Base-by-base conservation (phyloP, 1,140 invertebrate genomes). In the Chironomus striatipennis region DNA sequence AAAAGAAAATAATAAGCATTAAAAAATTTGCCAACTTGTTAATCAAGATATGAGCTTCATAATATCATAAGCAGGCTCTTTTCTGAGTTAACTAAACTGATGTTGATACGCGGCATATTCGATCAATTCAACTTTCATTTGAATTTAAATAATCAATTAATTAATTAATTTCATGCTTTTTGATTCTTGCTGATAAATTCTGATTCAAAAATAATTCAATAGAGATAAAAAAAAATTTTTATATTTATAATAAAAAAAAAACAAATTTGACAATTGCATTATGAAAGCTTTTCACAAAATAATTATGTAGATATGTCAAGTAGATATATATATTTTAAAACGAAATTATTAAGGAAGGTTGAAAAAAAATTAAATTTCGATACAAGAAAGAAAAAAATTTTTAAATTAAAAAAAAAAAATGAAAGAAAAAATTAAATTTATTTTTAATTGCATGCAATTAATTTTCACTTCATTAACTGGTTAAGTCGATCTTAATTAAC, bases 221-320 rank as follows among this genome's bases (percentile, higher is more conserved):
- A 34, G 24, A 34, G 24, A 34, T 34, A 34, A 34, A 34, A 34
- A 34, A 34, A 5, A 34, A 34, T 34, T 34, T 34, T 34, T 57
- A 57, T 57, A 12, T 57, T 12, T 57, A n/a, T 57, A 12, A 2
- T n/a, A 4, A 57, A 57, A 57, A 57, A 12, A n/a, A n/a, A 12
- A n/a, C 8, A 20, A 70, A 70, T 20, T 70, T 70, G 65, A 70
- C 65, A 70, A 70, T 70, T 70, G 65, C 65, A 70, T 70, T 70
- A 70, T 70, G 65, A 70, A 70, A 70, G 65, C 65, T 7, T 20
- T 21, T 70, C 7, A 70, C 20, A 70, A 70, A 18, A 18, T n/a
- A 57, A 57, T n/a, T 57, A 57, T 57, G n/a, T n/a, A 57, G n/a
- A n/a, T 57, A 57, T 57, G n/a, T 12, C 24, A 34, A 34, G 24